Base-by-base conservation (phyloP, 1,140 invertebrate genomes). In the Apis dorsata region DNA sequence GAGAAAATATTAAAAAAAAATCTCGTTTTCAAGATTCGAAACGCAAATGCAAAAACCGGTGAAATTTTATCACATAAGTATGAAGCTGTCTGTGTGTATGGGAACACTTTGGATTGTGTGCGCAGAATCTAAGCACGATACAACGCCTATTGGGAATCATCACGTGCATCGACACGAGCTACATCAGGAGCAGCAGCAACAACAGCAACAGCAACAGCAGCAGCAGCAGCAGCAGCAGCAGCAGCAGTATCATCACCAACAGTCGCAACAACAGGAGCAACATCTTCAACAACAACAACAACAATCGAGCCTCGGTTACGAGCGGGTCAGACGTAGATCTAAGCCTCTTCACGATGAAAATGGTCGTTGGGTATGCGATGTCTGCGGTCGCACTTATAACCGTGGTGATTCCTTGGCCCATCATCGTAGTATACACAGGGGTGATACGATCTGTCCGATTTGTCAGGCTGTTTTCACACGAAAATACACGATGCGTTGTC, bases 351-450 rank as follows among this genome's bases (percentile, higher is more conserved):
- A 91, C 86, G 92, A 93, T 84, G 90, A 92, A 87, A 91, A 85
- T 84, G 93, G 93, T 90, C 92, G 93, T 83, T 94, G 93, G 93
- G 91, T 93, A 75, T 94, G 94, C 90, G 92, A 94, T 88, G 92
- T 94, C 85, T 94, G 94, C 87, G 94, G 94, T 85, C 94, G 94
- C 90, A 90, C 86, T 86, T 94, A 94, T 91, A 93, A 90, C 90
- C 92, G 93, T 81, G 92, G 93, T 28, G 94, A 94, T 88, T 94
- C 93, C 74, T 90, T 95, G 79, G 94, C 94, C 72, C 94, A 95
- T 83, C 94, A 95, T 87, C 94, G 94, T 85, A 94, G 94, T 88
- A 94, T 94, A 90, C 94, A 95, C 90, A 93, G 92, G 88, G 94
- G 94, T 19, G 94, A 94, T 73, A 95, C 94, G 21, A 86, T 93